These are phyloP conservation scores for Cyprinodon brontotheroides DNA, from an alignment of 2,113 vertebrate species.

Conservation along the genomic window DNA sequence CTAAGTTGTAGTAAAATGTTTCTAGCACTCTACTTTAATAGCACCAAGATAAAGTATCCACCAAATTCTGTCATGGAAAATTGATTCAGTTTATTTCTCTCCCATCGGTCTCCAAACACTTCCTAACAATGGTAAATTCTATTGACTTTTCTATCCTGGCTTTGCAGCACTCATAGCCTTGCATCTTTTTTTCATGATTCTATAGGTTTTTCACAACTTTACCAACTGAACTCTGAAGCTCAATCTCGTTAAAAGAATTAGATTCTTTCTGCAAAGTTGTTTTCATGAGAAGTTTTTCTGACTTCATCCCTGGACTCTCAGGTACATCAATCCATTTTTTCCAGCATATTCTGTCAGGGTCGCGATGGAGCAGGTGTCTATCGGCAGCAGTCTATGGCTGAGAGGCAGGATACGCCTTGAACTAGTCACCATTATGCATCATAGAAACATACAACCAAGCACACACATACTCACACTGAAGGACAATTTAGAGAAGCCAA, in stretches of 20 bases:
- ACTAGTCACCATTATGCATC: too few species aligned
- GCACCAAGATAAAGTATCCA: not conserved
- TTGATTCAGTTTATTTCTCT: not conserved
- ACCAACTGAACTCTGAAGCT: not conserved
- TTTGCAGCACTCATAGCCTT: not conserved
- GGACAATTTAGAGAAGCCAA: too few species aligned
- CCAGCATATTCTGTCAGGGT: too few species aligned
- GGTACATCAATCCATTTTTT: too few species aligned
- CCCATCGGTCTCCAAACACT: not conserved
- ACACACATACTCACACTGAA: too few species aligned
- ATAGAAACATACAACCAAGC: too few species aligned
- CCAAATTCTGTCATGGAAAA: not conserved
- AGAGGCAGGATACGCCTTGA: too few species aligned
- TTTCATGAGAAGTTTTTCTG: not conserved
- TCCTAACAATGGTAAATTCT: not conserved
- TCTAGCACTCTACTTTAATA: conserved; percentile 1
- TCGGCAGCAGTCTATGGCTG: too few species aligned
- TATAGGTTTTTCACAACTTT: not conserved
- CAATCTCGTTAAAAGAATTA: not conserved
- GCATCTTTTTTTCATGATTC: not conserved
- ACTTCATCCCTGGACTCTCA: not conserved
- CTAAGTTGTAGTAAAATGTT: not conserved
- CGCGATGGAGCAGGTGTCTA: too few species aligned
- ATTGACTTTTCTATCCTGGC: not conserved
- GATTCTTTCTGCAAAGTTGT: not conserved